Base-by-base conservation (phyloP, 2,888 invertebrate genomes). In the Himalopsyche kuldschensis region DNA sequence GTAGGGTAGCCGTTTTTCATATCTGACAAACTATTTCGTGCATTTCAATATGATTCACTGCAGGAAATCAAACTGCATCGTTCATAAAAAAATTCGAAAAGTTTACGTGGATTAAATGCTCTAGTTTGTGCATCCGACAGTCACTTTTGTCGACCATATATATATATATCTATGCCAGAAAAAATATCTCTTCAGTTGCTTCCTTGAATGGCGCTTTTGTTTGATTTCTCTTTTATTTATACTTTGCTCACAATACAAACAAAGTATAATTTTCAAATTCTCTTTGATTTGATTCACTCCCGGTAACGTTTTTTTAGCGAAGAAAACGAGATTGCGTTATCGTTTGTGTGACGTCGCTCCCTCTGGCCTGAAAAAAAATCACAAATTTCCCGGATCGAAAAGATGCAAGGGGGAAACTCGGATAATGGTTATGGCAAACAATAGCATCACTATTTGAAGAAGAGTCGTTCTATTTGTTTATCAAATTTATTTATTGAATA, bases 351-450 rank as follows among this genome's bases (percentile, higher is more conserved):
- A 55, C 55, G 55, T 55, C 55, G 20, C 55, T 55, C 55, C 20
- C 55, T n/a, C 20, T 20, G 55, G 4, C n/a, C 6, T 35, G 35
- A 3, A 41, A 20, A 55, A 55, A 55, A 55, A 6, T 55, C 55
- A 0, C 55, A 10, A 55, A 55, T 55, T 55, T 55, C 20, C 15
- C 55, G 24, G 20, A 55, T 55, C 55, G 55, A 24, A 55, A 55
- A 55, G 55, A 55, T 55, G 55, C 55, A 55, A 55, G 55, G 75
- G 46, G 79, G 30, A 80, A 80, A 80, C 41, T 79, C 31, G 46
- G 80, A 80, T 80, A 80, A 77, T 81, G 77, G 75, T 81, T 77
- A 77, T 77, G 55, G 55, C 77, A 81, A 81, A 81, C 81, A 81
- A 55, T 55, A 20, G 55, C 55, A 20, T 55, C 20, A 55, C 55